Base-by-base conservation (phyloP, 2,888 invertebrate genomes). In the Clostera curtula region DNA sequence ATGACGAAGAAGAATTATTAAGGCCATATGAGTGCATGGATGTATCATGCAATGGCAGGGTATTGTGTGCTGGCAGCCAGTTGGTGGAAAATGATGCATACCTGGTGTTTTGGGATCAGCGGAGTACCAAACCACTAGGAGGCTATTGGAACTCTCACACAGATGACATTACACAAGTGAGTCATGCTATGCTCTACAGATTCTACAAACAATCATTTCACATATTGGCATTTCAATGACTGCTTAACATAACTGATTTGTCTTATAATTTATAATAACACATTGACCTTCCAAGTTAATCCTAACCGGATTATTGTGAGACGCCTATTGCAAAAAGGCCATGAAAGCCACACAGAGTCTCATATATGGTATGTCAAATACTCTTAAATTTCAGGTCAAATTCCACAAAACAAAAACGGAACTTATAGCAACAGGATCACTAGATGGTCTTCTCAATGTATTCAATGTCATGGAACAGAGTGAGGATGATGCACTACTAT, bases 121-220 rank as follows among this genome's bases (percentile, higher is more conserved):
- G 94, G 35, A 77, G 83, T 33, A 56, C 75, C 1, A 80, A 84
- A 34, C 76, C 90, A 6, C 71, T 93, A 2, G 95, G 95, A 1
- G 91, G 90, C 1, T 96, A 95, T 60, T 92, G 90, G 89, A 91
- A 95, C 49, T 90, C 92, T 4, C 95, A 95, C 58, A 88, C 89
- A 29, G 93, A 93, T 64, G 94, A 95, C 62, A 86, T 95, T 8
- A 92, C 93, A 4, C 88, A 90, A 74, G 88, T 89, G 4, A 11
- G n/a, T 7, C 12, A 8, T 10, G 14, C 14, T 7, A 11, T 21
- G 15, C 5, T 3, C 3, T 12, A 9, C 12, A 4, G 11, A 11
- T 14, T 14, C 2, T n/a, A n/a, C n/a, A n/a, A n/a, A n/a, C n/a
- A n/a, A n/a, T n/a, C n/a, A n/a, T n/a, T n/a, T n/a, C n/a, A n/a